These are phyloP conservation scores for Pluvianellus socialis DNA, from an alignment of 2,113 vertebrate genomes.

Conservation along the genomic window DNA sequence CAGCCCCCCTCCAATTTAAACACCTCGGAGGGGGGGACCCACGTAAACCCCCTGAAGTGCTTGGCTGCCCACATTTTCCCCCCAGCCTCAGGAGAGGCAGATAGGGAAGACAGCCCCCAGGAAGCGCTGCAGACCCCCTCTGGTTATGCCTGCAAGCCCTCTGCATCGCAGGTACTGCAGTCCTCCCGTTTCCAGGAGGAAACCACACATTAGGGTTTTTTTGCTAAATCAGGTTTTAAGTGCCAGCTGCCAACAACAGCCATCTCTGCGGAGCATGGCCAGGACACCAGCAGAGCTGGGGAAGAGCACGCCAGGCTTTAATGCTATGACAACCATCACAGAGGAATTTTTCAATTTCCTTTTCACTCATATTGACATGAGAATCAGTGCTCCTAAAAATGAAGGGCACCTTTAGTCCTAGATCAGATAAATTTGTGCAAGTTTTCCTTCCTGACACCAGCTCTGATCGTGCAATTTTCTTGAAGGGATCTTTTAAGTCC, in stretches of 20 bases:
- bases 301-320: not conserved
- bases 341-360: conserved; percentile 33
- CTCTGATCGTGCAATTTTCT: not conserved
- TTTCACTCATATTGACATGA: not conserved
- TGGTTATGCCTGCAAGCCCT: not conserved
- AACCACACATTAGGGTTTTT: not conserved
- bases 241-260: not conserved
- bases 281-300: not conserved
- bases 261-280: not conserved
- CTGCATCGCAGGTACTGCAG: not conserved
- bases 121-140: not conserved
- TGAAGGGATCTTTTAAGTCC: not conserved
- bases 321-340: not conserved
- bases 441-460: not conserved
- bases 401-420: not conserved
- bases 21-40: not conserved
- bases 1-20: not conserved
- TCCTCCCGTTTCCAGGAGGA: not conserved
- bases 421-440: not conserved
- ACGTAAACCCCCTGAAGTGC: not conserved
- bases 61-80: not conserved
- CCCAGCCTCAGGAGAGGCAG: not conserved
- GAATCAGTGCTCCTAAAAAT: not conserved
- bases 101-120: not conserved
- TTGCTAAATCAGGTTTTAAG: not conserved